Percentiles rank a stretch among this genome's conserved stretches.
phyloP scores from a whole-genome alignment of 2,888 invertebrate genomes.

The Napeogenes sylphis region DNA sequence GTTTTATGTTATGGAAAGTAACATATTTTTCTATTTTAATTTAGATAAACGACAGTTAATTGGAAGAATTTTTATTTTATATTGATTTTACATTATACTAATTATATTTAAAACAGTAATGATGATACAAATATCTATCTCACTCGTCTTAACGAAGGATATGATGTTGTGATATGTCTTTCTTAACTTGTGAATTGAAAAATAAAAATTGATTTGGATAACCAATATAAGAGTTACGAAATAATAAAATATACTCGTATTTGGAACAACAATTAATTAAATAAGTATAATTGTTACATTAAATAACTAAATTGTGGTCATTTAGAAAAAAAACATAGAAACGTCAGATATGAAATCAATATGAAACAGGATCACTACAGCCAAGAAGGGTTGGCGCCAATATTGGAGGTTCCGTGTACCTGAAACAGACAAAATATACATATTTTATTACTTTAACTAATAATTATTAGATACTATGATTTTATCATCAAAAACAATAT shows the following conservation, averaged over 20 bases:
- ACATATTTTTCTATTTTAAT: too few species aligned
- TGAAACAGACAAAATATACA: conserved; percentile 50
- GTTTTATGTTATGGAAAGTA: too few species aligned
- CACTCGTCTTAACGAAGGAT: conserved; percentile 52
- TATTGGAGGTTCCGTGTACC: conserved; percentile 57
- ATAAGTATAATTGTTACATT: neutral
- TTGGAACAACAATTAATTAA: neutral
- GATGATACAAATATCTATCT: conserved; percentile 51
- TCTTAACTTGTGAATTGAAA: conserved; percentile 20
- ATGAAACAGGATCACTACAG: conserved; percentile 58
- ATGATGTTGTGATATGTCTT: conserved; percentile 64
- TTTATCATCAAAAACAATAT: neutral
- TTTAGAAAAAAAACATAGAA: conserved; percentile 28
- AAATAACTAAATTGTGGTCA: neutral
- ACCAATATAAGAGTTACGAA: neutral
- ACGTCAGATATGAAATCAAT: conserved; percentile 57
- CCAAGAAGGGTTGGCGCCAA: conserved; percentile 61
- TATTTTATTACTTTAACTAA: neutral
- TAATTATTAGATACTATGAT: neutral
- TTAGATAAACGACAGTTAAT: conserved; percentile 10
- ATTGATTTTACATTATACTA: neutral
- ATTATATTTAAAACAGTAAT: conserved; percentile 18
- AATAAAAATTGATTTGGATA: conserved; percentile 1
- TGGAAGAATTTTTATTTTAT: conserved; percentile 13
- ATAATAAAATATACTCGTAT: neutral